Evolutionary conservation across 1,140 invertebrate species (phyloP).

Genomic region (Drosophila baimaii): DNA sequence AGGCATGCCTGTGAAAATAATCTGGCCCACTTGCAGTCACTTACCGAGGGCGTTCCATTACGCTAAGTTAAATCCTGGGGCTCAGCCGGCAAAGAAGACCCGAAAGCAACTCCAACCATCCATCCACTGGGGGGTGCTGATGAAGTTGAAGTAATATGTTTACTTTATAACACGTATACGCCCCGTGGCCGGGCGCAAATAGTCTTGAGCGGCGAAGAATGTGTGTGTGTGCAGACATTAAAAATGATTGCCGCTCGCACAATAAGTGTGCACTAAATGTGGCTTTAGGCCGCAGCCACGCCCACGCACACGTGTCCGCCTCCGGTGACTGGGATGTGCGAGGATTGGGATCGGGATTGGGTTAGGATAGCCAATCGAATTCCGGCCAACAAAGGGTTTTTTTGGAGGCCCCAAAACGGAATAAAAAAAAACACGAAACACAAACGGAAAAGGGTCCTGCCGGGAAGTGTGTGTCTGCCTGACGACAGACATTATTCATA

Average conservation of each 20-base stretch:
- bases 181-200: conserved; percentile 64
- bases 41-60: conserved; percentile 25
- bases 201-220: conserved; percentile 44
- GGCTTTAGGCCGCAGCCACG: conserved; percentile 56
- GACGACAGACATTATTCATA: conserved; percentile 53
- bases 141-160: conserved; percentile 65
- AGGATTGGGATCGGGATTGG: conserved; percentile 2
- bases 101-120: neutral
- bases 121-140: conserved; percentile 11
- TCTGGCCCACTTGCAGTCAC: conserved; percentile 25
- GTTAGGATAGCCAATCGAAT: conserved; percentile 34
- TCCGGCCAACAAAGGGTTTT: conserved; percentile 41
- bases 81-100: conserved; percentile 5
- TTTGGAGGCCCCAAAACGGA: neutral
- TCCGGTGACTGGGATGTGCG: neutral
- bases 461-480: conserved; percentile 29
- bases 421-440: conserved; percentile 15
- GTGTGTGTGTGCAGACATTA: conserved; percentile 67
- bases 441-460: conserved; percentile 27
- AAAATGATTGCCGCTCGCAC: conserved; percentile 72
- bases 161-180: conserved; percentile 75
- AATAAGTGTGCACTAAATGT: conserved; percentile 68
- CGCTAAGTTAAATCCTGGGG: conserved; percentile 34
- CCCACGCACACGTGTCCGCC: conserved; percentile 29
- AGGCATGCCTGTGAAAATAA: conserved; percentile 36